These are phyloP conservation scores for Toxostoma redivivum DNA, from an alignment of 2,113 vertebrate genomes.

Conservation along the genomic window DNA sequence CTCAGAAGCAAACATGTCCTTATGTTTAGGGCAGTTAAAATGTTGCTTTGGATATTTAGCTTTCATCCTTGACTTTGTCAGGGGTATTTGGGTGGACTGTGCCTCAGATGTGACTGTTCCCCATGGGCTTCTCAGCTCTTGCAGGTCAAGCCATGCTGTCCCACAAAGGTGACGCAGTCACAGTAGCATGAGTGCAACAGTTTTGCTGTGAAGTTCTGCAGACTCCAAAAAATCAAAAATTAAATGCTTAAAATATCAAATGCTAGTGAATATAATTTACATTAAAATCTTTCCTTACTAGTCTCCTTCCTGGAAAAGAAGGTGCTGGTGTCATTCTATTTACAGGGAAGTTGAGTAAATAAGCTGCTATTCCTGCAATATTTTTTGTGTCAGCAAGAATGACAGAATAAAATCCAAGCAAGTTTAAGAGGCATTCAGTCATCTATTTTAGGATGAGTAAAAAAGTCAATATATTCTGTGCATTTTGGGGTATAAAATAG, in stretches of 20 bases:
- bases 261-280: background rate
- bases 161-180: background rate
- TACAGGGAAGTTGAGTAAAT: background rate
- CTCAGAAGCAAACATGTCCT: background rate
- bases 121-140: background rate
- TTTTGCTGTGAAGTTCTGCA: background rate
- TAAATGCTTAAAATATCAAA: background rate
- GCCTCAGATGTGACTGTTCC: background rate
- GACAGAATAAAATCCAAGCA: background rate
- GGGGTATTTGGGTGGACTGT: background rate
- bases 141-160: background rate
- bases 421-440: background rate
- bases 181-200: background rate
- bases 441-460: background rate
- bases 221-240: background rate
- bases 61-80: background rate
- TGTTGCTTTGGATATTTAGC: background rate
- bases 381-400: background rate
- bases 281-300: background rate
- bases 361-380: background rate
- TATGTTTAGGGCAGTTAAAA: background rate
- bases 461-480: background rate
- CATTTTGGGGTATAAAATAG: background rate
- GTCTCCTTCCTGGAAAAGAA: background rate
- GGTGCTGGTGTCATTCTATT: background rate